Conservation (phyloP, 1,140 invertebrate species). For the Bactericera cockerelli region DNA sequence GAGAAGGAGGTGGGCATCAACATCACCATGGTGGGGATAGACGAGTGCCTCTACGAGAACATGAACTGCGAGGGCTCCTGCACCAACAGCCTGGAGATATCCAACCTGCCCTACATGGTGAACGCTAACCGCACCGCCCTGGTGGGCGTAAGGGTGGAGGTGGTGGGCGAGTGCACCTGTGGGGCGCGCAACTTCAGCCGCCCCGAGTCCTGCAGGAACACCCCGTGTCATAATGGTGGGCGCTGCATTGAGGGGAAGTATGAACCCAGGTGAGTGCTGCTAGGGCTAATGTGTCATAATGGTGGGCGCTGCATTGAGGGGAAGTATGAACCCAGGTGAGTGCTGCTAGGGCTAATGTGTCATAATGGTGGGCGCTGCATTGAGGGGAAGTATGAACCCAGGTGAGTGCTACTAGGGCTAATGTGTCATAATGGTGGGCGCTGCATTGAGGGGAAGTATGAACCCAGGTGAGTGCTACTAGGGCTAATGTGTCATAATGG, state of each 20-base stretch:
- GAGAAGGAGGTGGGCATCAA: slow-evolving; percentile 84
- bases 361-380: slow-evolving; percentile 89
- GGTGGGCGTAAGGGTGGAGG: slow-evolving; percentile 78
- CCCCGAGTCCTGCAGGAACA: slow-evolving; percentile 72
- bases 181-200: slow-evolving; percentile 80
- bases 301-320: slow-evolving; percentile 84
- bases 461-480: slow-evolving; percentile 42
- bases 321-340: slow-evolving; percentile 60
- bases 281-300: slow-evolving; percentile 81
- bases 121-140: slow-evolving; percentile 92
- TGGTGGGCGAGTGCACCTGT: slow-evolving; percentile 79
- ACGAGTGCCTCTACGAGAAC: slow-evolving; percentile 91
- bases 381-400: slow-evolving; percentile 69
- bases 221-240: slow-evolving; percentile 88
- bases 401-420: slow-evolving; percentile 35
- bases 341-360: slow-evolving; percentile 42
- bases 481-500: slow-evolving; percentile 93
- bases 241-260: slow-evolving; percentile 77
- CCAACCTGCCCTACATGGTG: slow-evolving; percentile 79
- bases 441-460: slow-evolving; percentile 76
- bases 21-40: slow-evolving; percentile 94
- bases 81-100: slow-evolving; percentile 79
- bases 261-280: slow-evolving; percentile 46
- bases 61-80: slow-evolving; percentile 91
- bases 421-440: slow-evolving; percentile 90